These are phyloP conservation scores for Lepidocyrtoides sp. DNA, from an alignment of 2,888 invertebrate species.

Conservation along the genomic window DNA sequence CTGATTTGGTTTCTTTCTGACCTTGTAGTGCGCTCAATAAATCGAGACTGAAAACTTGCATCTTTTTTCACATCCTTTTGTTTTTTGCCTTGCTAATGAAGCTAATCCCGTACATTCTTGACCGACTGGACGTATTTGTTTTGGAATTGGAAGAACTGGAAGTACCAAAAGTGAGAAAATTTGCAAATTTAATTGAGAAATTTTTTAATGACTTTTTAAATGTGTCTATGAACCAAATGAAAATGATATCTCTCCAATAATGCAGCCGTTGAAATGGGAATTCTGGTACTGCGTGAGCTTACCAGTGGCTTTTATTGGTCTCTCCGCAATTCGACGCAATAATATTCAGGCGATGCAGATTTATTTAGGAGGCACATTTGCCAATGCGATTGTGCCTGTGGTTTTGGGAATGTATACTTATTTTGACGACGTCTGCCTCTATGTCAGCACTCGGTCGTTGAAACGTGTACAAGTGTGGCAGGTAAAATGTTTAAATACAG, in stretches of 20 bases:
- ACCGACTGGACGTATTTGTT: conserved; percentile 97
- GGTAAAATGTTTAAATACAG: conserved; percentile 88
- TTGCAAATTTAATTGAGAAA: neutral
- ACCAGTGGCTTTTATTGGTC: conserved; percentile 93
- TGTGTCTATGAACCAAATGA: no score
- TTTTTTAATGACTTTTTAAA: neutral
- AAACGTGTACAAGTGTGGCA: conserved; percentile 93
- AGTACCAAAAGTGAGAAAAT: conserved; percentile 91
- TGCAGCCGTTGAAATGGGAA: conserved; percentile 96
- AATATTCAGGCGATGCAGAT: conserved; percentile 92
- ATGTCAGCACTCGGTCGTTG: conserved; percentile 91
- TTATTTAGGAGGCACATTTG: conserved; percentile 93
- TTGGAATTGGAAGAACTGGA: conserved; percentile 97
- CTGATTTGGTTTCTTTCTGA: conserved; percentile 83
- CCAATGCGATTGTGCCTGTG: conserved; percentile 94
- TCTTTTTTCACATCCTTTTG: conserved; percentile 96
- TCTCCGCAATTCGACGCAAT: conserved; percentile 95
- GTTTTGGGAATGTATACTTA: conserved; percentile 94
- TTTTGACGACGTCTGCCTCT: conserved; percentile 94
- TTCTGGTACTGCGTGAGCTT: conserved; percentile 96
- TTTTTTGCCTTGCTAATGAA: conserved; percentile 97
- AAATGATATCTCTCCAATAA: no score
- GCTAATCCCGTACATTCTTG: conserved; percentile 92
- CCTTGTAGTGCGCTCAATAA: conserved; percentile 96
- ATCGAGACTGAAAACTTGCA: conserved; percentile 97